Evolutionary conservation across 2,113 vertebrate genomes (phyloP).

Genomic region (Rhinolophus ferrumequinum): DNA sequence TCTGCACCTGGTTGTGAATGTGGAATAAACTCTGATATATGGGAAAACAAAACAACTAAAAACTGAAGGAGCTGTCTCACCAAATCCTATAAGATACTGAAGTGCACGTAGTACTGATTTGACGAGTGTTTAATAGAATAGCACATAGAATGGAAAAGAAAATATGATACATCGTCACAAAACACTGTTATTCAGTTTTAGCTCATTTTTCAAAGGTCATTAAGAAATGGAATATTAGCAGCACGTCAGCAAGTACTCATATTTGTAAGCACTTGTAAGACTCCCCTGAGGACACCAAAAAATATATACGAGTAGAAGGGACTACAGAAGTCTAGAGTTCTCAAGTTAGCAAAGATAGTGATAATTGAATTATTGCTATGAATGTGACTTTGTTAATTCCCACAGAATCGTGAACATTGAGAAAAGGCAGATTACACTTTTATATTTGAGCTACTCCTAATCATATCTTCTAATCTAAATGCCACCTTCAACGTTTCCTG

Average conservation of each 20-base stretch:
- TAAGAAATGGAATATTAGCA: neutral
- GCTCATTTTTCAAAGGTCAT: neutral
- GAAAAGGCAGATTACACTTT: neutral
- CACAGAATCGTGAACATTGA: neutral
- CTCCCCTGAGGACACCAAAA: neutral
- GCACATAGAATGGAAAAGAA: neutral
- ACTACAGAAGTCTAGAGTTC: neutral
- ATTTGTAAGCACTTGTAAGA: neutral
- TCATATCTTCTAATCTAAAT: neutral
- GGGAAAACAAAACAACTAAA: neutral
- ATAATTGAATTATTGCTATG: neutral
- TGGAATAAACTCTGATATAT: neutral
- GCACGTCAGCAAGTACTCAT: neutral
- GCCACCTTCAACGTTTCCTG: neutral
- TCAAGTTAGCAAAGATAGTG: neutral
- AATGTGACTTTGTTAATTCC: slow-evolving; percentile 18
- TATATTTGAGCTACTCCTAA: neutral
- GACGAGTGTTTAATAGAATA: neutral
- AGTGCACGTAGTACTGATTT: neutral
- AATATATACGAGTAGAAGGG: neutral
- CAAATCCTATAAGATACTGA: neutral
- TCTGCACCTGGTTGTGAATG: neutral
- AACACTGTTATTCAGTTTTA: neutral
- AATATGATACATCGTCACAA: neutral
- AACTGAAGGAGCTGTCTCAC: neutral